These are phyloP conservation scores for Cepaea nemoralis DNA, from an alignment of 1,140 invertebrate genomes.

Conservation along the genomic window DNA sequence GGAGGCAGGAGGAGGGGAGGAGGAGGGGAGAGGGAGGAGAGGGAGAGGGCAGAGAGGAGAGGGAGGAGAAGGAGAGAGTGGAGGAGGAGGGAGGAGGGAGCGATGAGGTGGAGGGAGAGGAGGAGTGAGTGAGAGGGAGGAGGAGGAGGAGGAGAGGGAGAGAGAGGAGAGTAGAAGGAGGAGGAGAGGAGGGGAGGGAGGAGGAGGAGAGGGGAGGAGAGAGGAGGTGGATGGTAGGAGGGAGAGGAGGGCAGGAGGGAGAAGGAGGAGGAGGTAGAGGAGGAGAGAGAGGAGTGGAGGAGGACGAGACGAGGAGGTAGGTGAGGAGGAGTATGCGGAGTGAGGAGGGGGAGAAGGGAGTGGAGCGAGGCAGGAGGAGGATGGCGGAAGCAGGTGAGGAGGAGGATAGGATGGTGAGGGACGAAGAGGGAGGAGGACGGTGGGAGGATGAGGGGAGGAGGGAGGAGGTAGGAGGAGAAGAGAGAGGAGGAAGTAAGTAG, in stretches of 20 bases:
- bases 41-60: too few relatives aligned
- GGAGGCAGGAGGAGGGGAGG: too few relatives aligned
- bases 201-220: not conserved
- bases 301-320: not conserved
- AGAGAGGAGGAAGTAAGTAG: not conserved
- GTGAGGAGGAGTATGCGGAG: not conserved
- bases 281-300: too few relatives aligned
- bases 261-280: too few relatives aligned
- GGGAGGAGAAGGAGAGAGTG: not conserved
- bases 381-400: not conserved
- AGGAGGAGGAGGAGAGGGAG: constrained; percentile 2
- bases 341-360: not conserved
- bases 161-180: too few relatives aligned
- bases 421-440: too few relatives aligned
- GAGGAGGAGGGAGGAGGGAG: not conserved
- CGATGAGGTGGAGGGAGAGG: not conserved
- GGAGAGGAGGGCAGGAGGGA: too few relatives aligned
- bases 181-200: too few relatives aligned
- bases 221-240: too few relatives aligned
- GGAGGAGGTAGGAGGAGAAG: too few relatives aligned
- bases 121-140: too few relatives aligned
- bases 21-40: not conserved
- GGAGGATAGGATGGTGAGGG: not conserved
- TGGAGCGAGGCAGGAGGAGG: not conserved
- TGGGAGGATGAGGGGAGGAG: too few relatives aligned